Base-by-base conservation (phyloP, 1,140 invertebrate genomes). In the Whitmania pigra region DNA sequence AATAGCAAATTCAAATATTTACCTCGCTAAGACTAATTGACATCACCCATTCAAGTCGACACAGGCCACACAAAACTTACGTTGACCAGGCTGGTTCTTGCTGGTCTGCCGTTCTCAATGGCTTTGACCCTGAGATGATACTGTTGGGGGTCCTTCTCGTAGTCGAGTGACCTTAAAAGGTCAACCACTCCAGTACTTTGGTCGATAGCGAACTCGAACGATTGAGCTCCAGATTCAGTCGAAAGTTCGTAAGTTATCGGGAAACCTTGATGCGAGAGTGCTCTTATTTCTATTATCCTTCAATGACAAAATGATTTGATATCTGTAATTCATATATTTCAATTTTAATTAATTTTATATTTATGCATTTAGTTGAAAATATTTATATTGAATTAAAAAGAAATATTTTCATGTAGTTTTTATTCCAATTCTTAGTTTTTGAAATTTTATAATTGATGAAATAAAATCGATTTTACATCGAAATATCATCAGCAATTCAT, bases 81-180 rank as follows among this genome's bases (percentile, higher is more conserved):
- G 54, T 66, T 74, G 40, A 74, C 73, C 15, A 69, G 67, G 53
- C 70, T 72, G 43, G 73, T 74, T 43, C 71, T 53, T n/a, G 70
- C 22, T 7, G 73, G 73, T 54, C 73, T 31, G 49, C 73, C 73
- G 36, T 74, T 74, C 54, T 74, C 73, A 25, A 74, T 55, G 40
- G 67, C 74, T 60, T 73, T 74, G 67, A 74, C 74, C 40, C 67
- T 67, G 11, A 74, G 53, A 31, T 72, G 71, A 53, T 72, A 74
- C 71, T 72, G 74, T 25, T 73, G 66, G 13, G 68, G 71, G 55
- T 74, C 74, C 66, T 72, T 73, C 60, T 74, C 74, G 55, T 74
- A 74, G 60, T 74, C 74, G 2, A 74, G 53, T 22, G 36, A 17
- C 27, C 54, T 54, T n/a, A 72, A 53, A 43, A 74, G 49, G 55